Conservation (phyloP, 2,113 vertebrate species). For the Apus apus region DNA sequence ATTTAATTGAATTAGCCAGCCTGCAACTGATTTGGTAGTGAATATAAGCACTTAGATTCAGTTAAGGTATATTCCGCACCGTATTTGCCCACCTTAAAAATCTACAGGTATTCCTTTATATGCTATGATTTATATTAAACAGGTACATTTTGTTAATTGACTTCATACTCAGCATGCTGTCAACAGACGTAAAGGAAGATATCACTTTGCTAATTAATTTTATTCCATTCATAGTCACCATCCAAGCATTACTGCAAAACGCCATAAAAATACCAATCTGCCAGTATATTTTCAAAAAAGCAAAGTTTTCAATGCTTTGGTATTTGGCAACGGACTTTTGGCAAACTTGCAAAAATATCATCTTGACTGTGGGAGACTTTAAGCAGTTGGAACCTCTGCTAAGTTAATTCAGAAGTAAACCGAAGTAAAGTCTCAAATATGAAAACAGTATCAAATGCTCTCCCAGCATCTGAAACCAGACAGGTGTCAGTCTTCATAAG, state of each 20-base stretch:
- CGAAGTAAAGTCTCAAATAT: background rate
- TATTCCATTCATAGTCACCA: background rate
- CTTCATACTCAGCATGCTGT: background rate
- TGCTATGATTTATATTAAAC: background rate
- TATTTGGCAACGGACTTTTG: background rate
- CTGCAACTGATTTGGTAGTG: background rate
- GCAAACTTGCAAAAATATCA: background rate
- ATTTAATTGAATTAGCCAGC: background rate
- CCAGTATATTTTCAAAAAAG: background rate
- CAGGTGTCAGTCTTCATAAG: background rate
- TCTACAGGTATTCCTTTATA: background rate
- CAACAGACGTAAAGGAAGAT: background rate
- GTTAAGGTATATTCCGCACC: background rate
- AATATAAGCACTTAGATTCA: background rate
- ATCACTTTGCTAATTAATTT: background rate
- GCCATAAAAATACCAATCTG: background rate
- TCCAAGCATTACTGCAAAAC: background rate
- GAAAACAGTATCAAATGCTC: background rate
- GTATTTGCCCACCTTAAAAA: background rate
- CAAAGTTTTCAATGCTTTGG: background rate
- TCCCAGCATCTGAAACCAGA: background rate
- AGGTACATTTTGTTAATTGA: background rate
- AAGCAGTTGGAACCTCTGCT: background rate
- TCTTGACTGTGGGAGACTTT: background rate
- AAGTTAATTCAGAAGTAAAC: background rate